Base-by-base conservation (phyloP, 2,888 invertebrate genomes). In the Trachelus tabidus region DNA sequence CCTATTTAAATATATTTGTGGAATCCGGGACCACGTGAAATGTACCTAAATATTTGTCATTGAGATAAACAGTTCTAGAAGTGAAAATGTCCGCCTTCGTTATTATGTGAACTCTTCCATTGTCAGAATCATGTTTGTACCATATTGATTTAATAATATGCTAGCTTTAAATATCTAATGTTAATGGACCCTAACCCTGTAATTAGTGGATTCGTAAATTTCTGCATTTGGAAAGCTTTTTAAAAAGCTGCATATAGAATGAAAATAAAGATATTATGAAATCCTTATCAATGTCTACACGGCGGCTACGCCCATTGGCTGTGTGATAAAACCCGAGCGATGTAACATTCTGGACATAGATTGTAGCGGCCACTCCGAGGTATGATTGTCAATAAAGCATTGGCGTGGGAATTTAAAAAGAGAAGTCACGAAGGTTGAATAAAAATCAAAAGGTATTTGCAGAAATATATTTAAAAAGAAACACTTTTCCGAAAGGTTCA, bases 101-200 rank as follows among this genome's bases (percentile, higher is more conserved):
- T 56, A 23, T 56, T 31, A 80, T 37, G 76, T 68, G 69, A 77
- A 76, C 69, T 77, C 77, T 78, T 79, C 75, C 73, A 73, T 78
- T 68, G 77, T 76, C 34, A 76, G 69, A 73, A 37, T 76, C 79
- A 79, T 81, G 81, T 82, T 83, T 83, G 83, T 83, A 83, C 79
- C 77, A 83, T 83, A 83, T 81, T 80, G 76, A 73, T 81, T 75
- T 77, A 81, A 76, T 79, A 76, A 76, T 79, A 68, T 56, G 76
- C 23, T 56, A 56, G 56, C 56, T 56, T 56, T 56, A 56, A 56
- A 56, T 56, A 56, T 23, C 56, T 56, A 56, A 56, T 79, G 76
- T 81, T 77, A 82, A 77, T 76, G 68, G 73, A 76, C 76, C 35
- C 73, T 77, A 74, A 73, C 68, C 76, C n/a, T 78, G 76, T 75